Base-by-base conservation (phyloP, 2,113 vertebrate species). In the Grammomys surdaster region DNA sequence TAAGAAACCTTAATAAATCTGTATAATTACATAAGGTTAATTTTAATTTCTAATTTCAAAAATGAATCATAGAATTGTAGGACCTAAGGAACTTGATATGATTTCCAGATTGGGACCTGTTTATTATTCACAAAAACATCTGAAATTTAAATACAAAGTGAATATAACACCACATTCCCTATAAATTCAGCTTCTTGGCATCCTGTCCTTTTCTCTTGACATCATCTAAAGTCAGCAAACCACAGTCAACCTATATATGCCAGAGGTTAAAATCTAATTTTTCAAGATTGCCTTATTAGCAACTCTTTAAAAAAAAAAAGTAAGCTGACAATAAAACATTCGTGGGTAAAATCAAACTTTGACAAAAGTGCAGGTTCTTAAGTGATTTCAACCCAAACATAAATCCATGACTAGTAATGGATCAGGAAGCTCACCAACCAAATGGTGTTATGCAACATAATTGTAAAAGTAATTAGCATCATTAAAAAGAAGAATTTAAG, bases 31-130 rank as follows among this genome's bases (percentile, higher is more conserved):
- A 95, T 96, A 94, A 81, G 73, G 43, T 88, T 86, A 86, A 97
- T 96, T 96, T 97, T 73, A 93, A 97, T 94, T 94, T 96, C 91
- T 95, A 95, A 97, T 96, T 97, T 91, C 43, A 80, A 88, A 96
- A 94, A n/a, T 91, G 94, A 95, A 94, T 95, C 94, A 97, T 17
- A 90, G 65, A 72, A 90, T 78, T 91, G 80, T 95, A 93, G 81
- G 76, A 78, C 90, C 92, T 85, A 36, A 95, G 95, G 94, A 94
- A 90, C 63, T 67, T 72, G 75, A 95, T 67, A 65, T 0, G 73
- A 72, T 80, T 48, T 54, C 73, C 89, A 96, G 72, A 94, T 85
- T 93, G 78, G 93, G 76, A 80, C 14, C 67, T 92, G n/a, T 82
- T 89, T 88, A 86, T 93, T 96, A 94, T 93, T 90, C 94, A 92